Evolutionary conservation across 2,888 invertebrate species (phyloP).

Genomic region (Cantharis lateralis): DNA sequence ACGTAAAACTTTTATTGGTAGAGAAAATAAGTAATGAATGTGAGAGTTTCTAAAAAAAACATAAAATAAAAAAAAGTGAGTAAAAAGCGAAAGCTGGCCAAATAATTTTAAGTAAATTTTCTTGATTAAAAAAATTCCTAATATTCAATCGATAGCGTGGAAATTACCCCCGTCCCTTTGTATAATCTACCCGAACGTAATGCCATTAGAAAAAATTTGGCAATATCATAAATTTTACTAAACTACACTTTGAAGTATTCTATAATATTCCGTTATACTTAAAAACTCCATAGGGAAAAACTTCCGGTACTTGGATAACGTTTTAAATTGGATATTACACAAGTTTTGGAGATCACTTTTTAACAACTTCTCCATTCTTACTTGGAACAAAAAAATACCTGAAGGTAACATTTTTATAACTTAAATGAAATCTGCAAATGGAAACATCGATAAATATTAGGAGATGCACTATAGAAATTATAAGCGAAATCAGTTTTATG

Average conservation of each 20-base stretch:
- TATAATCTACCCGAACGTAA: conserved; percentile 10
- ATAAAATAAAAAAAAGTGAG: neutral
- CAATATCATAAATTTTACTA: conserved; percentile 22
- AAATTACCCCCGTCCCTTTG: conserved; percentile 13
- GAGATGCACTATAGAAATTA: neutral
- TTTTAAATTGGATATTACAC: conserved; percentile 3
- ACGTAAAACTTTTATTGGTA: neutral
- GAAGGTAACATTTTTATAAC: neutral
- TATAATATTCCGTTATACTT: conserved; percentile 14
- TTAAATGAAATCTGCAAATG: neutral
- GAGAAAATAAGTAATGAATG: neutral
- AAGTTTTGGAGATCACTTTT: conserved; percentile 2
- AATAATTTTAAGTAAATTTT: neutral
- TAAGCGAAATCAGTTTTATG: neutral
- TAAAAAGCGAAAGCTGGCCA: neutral
- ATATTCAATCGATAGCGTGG: neutral
- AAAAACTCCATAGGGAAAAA: conserved; percentile 18
- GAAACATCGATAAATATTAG: neutral
- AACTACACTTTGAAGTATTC: conserved; percentile 21
- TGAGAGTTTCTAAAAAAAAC: neutral
- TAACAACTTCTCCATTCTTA: neutral
- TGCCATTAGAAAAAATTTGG: conserved; percentile 22
- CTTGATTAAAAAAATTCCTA: neutral
- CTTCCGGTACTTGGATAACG: conserved; percentile 2
- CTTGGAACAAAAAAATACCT: neutral